phyloP scores from a whole-genome alignment of 1,140 invertebrate genomes.

The Asbolus verrucosus region DNA sequence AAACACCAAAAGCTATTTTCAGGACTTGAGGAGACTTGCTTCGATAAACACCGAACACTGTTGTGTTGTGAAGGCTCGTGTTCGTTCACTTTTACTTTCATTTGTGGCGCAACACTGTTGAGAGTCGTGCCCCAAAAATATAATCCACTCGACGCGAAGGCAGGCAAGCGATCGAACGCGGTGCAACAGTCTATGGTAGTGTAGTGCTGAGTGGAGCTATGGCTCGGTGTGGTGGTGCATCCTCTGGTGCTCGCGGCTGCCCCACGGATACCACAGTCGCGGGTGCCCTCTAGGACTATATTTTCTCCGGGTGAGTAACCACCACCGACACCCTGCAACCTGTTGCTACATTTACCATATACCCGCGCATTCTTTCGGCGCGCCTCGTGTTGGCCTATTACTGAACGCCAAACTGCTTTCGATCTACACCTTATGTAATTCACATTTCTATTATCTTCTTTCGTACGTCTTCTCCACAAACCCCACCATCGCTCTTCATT shows the following conservation, averaged over 20 bases:
- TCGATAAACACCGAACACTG: slow-evolving; percentile 49
- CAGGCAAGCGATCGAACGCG: slow-evolving; percentile 54
- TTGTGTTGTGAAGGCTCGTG: slow-evolving; percentile 59
- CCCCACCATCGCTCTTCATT: no score
- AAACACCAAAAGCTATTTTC: slow-evolving; percentile 26
- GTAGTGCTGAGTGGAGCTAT: slow-evolving; percentile 58
- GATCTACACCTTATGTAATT: slow-evolving; percentile 55
- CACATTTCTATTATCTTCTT: slow-evolving; percentile 56
- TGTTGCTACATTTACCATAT: slow-evolving; percentile 50
- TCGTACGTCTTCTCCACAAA: no score
- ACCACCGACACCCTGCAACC: slow-evolving; percentile 45
- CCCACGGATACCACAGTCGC: slow-evolving; percentile 55
- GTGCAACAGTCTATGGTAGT: slow-evolving; percentile 41
- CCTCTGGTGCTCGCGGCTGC: slow-evolving; percentile 57
- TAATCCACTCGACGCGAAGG: slow-evolving; percentile 60
- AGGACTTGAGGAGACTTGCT: slow-evolving; percentile 54
- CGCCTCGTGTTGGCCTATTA: slow-evolving; percentile 56
- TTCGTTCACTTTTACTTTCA: slow-evolving; percentile 66
- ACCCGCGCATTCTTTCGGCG: slow-evolving; percentile 56
- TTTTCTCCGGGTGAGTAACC: slow-evolving; percentile 52
- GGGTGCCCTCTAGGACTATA: slow-evolving; percentile 56
- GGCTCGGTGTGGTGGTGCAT: slow-evolving; percentile 58
- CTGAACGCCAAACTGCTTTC: slow-evolving; percentile 52
- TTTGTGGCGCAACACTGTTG: slow-evolving; percentile 63
- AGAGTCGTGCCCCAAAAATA: slow-evolving; percentile 64